phyloP scores from a whole-genome alignment of 2,888 invertebrate species.

The Colostygia pectinataria region DNA sequence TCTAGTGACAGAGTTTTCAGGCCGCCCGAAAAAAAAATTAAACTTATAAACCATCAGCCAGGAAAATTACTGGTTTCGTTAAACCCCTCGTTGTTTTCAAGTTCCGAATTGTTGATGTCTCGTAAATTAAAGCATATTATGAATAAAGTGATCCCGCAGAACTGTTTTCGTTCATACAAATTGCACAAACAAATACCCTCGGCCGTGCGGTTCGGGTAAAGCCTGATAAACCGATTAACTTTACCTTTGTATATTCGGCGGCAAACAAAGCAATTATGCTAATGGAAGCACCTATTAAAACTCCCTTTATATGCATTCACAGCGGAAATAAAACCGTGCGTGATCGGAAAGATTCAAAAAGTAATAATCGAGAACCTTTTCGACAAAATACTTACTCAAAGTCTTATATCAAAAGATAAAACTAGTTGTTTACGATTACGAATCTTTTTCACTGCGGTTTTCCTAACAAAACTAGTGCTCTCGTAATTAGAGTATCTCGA shows the following conservation, averaged over 20 bases:
- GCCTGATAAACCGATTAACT: conserved; percentile 36
- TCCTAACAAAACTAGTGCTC: conserved; percentile 14
- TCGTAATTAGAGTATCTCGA: conserved; percentile 27
- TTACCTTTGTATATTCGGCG: conserved; percentile 35
- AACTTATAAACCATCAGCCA: too few species aligned
- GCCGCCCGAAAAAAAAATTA: too few species aligned
- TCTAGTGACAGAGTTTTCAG: too few species aligned
- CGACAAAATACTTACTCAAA: background rate
- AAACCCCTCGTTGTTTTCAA: too few species aligned
- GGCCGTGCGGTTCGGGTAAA: conserved; percentile 21
- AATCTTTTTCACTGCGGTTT: conserved; percentile 9
- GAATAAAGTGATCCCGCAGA: conserved; percentile 24
- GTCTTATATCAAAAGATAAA: conserved; percentile 1
- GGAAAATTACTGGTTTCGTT: too few species aligned
- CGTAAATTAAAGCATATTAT: conserved; percentile 14
- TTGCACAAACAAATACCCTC: conserved; percentile 27
- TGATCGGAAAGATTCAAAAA: conserved; percentile 22
- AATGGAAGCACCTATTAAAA: conserved; percentile 34
- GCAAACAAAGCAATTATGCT: conserved; percentile 43
- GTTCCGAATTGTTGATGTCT: background rate
- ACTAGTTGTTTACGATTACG: background rate
- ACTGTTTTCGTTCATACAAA: conserved; percentile 28
- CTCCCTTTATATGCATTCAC: conserved; percentile 24
- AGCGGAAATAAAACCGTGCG: conserved; percentile 14
- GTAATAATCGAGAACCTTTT: background rate